Evolutionary conservation across 2,113 vertebrate genomes (phyloP), one percentile per base, ranked within the genome.

Genomic region (Atractosteus spatula): DNA sequence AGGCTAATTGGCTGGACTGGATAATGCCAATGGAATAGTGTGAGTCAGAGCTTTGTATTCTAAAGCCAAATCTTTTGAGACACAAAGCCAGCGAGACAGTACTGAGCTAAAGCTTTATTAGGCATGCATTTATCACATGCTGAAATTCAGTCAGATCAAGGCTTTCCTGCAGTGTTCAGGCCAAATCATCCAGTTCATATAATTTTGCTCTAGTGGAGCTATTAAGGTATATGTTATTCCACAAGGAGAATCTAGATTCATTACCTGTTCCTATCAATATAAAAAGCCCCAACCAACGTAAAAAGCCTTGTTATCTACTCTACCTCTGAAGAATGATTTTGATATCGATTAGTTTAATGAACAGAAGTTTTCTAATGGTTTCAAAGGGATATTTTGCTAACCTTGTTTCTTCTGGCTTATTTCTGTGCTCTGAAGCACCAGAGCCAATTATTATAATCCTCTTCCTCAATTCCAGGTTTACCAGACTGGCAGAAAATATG

Each of bases 161-260:
- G 1, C 29, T 12, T 14, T 12, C 2, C 16, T 41, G 41, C 8
- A 64, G 62, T 11, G 43, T 14, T 41, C 42, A 44, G 41, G 7
- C 10, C 63, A 42, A 41, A 10, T 64, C 29, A 64, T 64, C 41
- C 62, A 11, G 41, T 29, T 41, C 63, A 7, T 5, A 70, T 61
- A 70, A 61, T 61, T 70, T 43, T 70, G n/a, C 43, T n/a, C 41
- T 16, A 70, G 69, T 62, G 57, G 55, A 70, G 43, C 69, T 57
- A 70, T 62, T 70, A 62, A 70, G 29, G 69, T 42, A 10, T 43
- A 13, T n/a, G 44, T 62, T 70, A 70, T 70, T 57, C 69, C 45
- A 61, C 69, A 70, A 70, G 61, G 69, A 62, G 69, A 66, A 66
- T 16, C 14, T 7, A 43, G 41, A n/a, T 70, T 70, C 69, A 62